phyloP scores from a whole-genome alignment of 2,113 vertebrate genomes.

The Noctilio leporinus region DNA sequence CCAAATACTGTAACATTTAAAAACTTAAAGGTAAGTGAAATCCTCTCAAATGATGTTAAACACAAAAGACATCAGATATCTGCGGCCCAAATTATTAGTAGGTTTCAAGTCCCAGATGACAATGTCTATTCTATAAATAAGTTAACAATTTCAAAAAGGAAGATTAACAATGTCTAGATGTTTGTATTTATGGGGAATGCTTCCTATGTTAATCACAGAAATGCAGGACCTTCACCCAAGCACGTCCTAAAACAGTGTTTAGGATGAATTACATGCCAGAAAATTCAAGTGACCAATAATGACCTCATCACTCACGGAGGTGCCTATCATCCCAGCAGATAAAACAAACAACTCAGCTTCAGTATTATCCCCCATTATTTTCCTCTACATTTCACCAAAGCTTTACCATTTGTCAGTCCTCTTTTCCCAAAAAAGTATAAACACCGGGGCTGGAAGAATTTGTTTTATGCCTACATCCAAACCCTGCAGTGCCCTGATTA shows the following conservation, averaged over 20 bases:
- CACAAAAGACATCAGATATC: neutral
- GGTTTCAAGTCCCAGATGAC: neutral
- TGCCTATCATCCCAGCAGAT: neutral
- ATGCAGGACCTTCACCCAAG: neutral
- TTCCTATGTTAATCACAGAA: neutral
- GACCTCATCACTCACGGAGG: neutral
- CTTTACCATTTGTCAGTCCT: neutral
- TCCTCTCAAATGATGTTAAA: neutral
- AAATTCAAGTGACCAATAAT: neutral
- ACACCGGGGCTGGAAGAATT: neutral
- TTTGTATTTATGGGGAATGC: neutral
- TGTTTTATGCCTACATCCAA: neutral
- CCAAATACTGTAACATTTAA: neutral
- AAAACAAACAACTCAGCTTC: neutral
- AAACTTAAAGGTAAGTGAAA: neutral
- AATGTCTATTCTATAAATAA: neutral
- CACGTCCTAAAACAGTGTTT: neutral
- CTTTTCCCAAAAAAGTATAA: neutral
- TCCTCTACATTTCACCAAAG: neutral
- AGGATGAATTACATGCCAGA: neutral
- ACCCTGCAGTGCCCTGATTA: neutral
- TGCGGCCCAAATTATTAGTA: neutral
- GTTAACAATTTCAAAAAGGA: neutral
- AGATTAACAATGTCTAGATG: neutral
- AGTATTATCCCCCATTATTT: neutral